Conservation (phyloP, 2,797 vertebrate genomes). For the Hapalemur alaotrensis region DNA sequence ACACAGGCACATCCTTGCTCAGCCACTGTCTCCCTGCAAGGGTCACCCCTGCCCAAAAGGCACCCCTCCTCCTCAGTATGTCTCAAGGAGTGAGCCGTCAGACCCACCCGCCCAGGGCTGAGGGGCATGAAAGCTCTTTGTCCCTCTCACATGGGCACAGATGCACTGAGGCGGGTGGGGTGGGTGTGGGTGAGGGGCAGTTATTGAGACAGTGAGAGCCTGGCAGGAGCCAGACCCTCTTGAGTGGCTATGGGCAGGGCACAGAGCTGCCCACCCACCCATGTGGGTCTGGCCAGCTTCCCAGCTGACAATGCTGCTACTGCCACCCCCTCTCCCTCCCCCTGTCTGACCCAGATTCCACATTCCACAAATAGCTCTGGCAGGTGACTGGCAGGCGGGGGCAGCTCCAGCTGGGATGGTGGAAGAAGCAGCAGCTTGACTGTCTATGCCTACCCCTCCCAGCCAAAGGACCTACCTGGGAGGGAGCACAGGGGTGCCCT, state of each 20-base stretch:
- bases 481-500: background rate
- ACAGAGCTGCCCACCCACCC: background rate
- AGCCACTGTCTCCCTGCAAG: background rate
- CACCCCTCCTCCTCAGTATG: background rate
- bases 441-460: background rate
- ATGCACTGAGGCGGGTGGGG: background rate
- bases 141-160: background rate
- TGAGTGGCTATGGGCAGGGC: background rate
- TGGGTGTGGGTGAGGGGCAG: background rate
- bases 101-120: background rate
- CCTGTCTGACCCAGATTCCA: conserved; percentile 86
- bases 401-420: conserved; percentile 13
- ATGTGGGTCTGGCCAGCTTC: conserved; percentile 5
- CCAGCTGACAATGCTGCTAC: conserved; percentile 5
- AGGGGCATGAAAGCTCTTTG: background rate
- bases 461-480: background rate
- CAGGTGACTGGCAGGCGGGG: conserved; percentile 77
- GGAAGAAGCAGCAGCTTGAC: background rate
- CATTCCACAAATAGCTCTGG: conserved; percentile 85
- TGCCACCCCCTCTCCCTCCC: conserved; percentile 70
- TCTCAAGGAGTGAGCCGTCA: background rate
- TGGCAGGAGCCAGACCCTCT: background rate
- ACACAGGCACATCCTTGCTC: background rate
- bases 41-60: background rate
- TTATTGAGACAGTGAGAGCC: background rate